Evolutionary conservation across 2,888 invertebrate species (phyloP), one percentile per base, ranked within the genome.

Genomic region (Melieria picta): DNA sequence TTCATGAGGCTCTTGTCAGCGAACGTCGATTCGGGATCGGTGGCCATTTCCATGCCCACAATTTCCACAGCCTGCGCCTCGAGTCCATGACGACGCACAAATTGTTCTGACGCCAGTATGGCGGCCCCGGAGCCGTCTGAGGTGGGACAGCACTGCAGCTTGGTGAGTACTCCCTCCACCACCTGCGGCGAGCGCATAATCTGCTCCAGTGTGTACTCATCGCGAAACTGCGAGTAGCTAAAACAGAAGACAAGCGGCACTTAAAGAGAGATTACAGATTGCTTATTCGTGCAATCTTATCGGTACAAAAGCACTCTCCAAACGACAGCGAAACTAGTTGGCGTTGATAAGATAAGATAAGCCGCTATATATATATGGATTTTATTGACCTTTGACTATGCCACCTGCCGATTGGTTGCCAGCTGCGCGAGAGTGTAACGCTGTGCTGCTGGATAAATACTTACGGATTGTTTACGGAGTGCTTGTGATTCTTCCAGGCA

Each of bases 71-170:
- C 99, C 84, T 93, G 93, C 0, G 88, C 87, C 84, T 97, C 93
- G 11, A 99, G 89, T 6, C 93, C 93, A 82, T 96, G 93, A 48
- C 90, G 89, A 73, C 90, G 91, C 1, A 99, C 97, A 85, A 97
- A 99, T 11, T 92, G 91, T 87, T 99, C 98, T 9, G 94, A 96
- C 76, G 93, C 97, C 57, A 99, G 81, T 73, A 99, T 90, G 0
- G 94, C 98, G 43, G 98, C 97, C 43, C 96, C 99, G 0, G 97
- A 92, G n/a, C 99, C 99, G 88, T 99, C 98, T 62, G 98, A 98
- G 0, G 99, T 99, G 0, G 99, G 99, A 83, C 98, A 98, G 86
- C 99, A 99, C 85, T 98, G 98, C 10, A 99, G 89, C 85, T 98
- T 98, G 2, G 99, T 99, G 62, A 99, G 88, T 0, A 96, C 95